Evolutionary conservation across 2,113 vertebrate species (phyloP).

Genomic region (Abramis brama): DNA sequence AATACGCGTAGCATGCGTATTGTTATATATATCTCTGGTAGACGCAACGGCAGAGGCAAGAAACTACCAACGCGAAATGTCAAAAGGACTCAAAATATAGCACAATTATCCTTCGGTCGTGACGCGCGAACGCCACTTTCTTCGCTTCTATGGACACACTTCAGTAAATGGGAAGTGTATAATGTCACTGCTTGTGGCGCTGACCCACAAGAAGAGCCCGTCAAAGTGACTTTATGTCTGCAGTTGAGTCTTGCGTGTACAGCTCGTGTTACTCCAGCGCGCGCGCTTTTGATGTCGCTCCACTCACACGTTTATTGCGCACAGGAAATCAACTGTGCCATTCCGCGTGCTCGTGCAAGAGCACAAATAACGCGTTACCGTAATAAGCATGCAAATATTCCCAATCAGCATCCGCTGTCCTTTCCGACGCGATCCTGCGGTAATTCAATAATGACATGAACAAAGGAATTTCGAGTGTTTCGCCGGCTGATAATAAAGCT

Average conservation of each 20-base stretch:
- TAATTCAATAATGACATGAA: background rate
- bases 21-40: background rate
- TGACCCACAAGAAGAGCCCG: background rate
- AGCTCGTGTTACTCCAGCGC: slow-evolving; percentile 19
- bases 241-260: background rate
- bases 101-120: background rate
- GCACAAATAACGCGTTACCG: background rate
- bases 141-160: background rate
- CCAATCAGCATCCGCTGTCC: background rate
- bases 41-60: background rate
- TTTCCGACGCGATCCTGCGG: background rate
- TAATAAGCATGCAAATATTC: background rate
- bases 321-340: slow-evolving; percentile 45
- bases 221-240: slow-evolving; percentile 27
- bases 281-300: slow-evolving; percentile 15
- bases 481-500: background rate
- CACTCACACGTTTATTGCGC: slow-evolving; percentile 19
- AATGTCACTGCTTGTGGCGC: background rate
- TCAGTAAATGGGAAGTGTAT: background rate
- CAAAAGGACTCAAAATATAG: slow-evolving; percentile 9
- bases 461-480: background rate
- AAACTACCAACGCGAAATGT: background rate
- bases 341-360: background rate
- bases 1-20: slow-evolving; percentile 65
- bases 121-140: background rate